Base-by-base conservation (phyloP, 2,113 vertebrate genomes). In the Trogon surrucura region DNA sequence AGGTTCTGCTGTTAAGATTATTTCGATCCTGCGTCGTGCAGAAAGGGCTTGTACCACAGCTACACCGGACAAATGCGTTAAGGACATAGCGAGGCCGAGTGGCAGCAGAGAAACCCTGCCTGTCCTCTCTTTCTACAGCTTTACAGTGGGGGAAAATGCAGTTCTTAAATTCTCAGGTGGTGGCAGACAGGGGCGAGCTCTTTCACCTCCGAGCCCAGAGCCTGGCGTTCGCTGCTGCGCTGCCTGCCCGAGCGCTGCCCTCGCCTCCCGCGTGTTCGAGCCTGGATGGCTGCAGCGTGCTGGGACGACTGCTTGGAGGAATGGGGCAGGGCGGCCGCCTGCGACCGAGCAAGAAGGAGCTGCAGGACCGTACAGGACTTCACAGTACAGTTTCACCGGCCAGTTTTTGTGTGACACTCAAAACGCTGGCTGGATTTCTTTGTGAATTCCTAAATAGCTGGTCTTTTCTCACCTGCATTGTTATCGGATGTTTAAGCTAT, bases 281-380 rank as follows among this genome's bases (percentile, higher is more conserved):
- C 29, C 48, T 38, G 1, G 80, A 47, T 27, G 29, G 56, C 82
- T 41, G 64, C 65, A 27, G 67, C 6, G 4, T 1, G 0, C 66
- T 38, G 81, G 25, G 16, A n/a, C 1, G 0, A 11, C 32, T 0
- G 56, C 10, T 0, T 29, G 2, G 82, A 26, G 16, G 3, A 18
- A 17, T 0, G 2, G 64, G 10, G 13, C 5, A 15, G 13, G 0
- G 9, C 48, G 26, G 94, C 82, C 61, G 4, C 80, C 91, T 32
- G 48, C 9, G 1, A 3, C 80, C 29, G 57, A 58, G 67, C 36
- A 11, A 19, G 13, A 45, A 70, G 65, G 64, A 88, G 51, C 71
- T 3, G 7, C 22, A 1, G 47, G 10, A 53, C 62, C 4, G 0
- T 20, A 4, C 0, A 1, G n/a, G 32, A 6, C 54, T 29, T 23